Evolutionary conservation across 37 sponge, comb jelly and placozoan species (phyloP).

Genomic region (Halichondria panicea): DNA sequence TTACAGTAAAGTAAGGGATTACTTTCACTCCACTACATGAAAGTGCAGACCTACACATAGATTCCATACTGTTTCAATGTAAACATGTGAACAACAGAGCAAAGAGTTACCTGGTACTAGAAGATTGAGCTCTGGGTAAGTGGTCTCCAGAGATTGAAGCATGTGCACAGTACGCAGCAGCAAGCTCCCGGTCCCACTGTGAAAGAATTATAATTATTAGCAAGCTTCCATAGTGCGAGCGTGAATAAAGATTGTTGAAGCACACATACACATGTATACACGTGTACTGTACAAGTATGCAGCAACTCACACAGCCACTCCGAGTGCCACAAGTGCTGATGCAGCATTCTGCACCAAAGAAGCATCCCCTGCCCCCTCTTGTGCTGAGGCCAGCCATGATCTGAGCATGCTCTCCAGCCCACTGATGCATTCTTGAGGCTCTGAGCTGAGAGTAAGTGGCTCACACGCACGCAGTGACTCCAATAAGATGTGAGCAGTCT

Average conservation of each 20-base stretch:
- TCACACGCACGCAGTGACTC: constrained; percentile 74
- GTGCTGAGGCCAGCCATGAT: constrained; percentile 74
- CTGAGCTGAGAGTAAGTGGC: constrained; percentile 80
- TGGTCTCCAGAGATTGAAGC: constrained; percentile 42
- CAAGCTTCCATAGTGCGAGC: constrained; percentile 30
- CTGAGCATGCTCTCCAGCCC: constrained; percentile 85
- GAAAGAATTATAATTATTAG: not conserved
- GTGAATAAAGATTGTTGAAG: not conserved
- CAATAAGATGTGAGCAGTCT: constrained; percentile 65
- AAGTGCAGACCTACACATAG: too few species aligned
- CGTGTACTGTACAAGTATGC: not conserved
- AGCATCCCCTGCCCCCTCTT: constrained; percentile 8
- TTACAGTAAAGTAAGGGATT: too few species aligned
- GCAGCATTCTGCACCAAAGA: constrained; percentile 58
- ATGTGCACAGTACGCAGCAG: constrained; percentile 64
- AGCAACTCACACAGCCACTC: constrained; percentile 78
- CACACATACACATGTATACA: not conserved
- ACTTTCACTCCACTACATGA: too few species aligned
- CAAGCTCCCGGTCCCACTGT: constrained; percentile 58
- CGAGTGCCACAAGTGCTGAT: constrained; percentile 76
- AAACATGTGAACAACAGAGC: too few species aligned
- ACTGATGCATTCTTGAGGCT: constrained; percentile 81
- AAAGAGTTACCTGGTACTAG: too few species aligned
- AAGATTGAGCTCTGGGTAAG: constrained; percentile 30
- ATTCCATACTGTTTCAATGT: too few species aligned